These are phyloP conservation scores for Tetragnatha montana DNA, from an alignment of 2,888 invertebrate species.

Conservation along the genomic window DNA sequence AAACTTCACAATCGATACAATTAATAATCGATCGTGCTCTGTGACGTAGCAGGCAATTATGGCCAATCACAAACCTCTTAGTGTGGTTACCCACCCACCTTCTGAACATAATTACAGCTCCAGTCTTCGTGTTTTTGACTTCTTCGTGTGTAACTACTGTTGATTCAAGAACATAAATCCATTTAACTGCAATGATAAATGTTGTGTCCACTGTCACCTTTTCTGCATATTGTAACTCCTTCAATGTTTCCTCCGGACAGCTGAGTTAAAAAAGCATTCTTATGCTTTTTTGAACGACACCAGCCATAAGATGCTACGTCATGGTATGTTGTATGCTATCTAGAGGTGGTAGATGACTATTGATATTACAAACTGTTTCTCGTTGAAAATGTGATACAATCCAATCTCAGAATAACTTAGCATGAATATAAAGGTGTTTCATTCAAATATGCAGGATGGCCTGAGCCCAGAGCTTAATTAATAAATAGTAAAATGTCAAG, in stretches of 20 bases:
- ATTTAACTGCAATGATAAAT: constrained; percentile 34
- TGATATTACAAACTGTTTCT: background rate
- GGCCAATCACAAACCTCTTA: constrained; percentile 9
- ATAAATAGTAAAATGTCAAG: too few relatives aligned
- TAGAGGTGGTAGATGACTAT: constrained; percentile 11
- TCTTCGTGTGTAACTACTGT: constrained; percentile 29
- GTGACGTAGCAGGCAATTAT: constrained; percentile 36
- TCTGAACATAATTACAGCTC: constrained; percentile 13
- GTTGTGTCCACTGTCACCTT: constrained; percentile 29
- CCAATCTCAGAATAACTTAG: background rate
- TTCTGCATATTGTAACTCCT: background rate
- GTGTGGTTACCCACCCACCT: background rate
- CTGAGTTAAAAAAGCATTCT: background rate
- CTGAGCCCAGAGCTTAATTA: too few relatives aligned
- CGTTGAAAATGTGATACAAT: background rate
- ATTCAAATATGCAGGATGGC: too few relatives aligned
- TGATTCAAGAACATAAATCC: constrained; percentile 40
- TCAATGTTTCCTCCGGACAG: background rate
- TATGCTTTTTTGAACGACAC: background rate
- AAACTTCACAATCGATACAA: background rate
- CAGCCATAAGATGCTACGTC: constrained; percentile 44
- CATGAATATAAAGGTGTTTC: background rate
- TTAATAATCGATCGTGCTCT: constrained; percentile 23
- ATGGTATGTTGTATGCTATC: background rate
- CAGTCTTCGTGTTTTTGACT: constrained; percentile 49